Percentiles rank a stretch among this genome's conserved stretches.
Conservation (phyloP, 2,888 invertebrate species). For the Diaphora mendica region DNA sequence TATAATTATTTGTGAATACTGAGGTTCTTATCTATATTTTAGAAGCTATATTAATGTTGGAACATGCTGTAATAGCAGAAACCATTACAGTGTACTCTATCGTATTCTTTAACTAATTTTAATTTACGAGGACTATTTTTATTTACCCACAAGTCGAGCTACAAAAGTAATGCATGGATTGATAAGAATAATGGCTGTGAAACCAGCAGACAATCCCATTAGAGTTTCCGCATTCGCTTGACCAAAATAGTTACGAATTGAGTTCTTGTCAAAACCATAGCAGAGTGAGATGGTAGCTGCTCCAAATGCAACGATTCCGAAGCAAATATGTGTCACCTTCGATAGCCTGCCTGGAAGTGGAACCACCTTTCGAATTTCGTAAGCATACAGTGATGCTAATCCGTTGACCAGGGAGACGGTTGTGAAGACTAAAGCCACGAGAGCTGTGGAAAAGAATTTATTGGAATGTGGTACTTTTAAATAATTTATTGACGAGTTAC, state of each 20-base stretch:
- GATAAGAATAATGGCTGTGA: slow-evolving; percentile 17
- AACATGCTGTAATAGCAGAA: background rate
- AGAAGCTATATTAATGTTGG: background rate
- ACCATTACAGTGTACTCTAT: background rate
- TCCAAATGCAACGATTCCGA: slow-evolving; percentile 46
- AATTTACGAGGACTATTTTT: background rate
- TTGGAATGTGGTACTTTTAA: background rate
- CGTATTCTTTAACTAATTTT: background rate
- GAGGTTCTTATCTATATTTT: background rate
- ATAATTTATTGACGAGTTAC: background rate
- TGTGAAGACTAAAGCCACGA: slow-evolving; percentile 53
- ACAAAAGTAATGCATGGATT: slow-evolving; percentile 18
- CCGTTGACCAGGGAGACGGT: slow-evolving; percentile 47
- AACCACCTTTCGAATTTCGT: slow-evolving; percentile 37
- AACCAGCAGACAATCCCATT: slow-evolving; percentile 4
- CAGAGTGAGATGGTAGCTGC: slow-evolving; percentile 36
- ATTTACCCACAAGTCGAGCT: slow-evolving; percentile 7
- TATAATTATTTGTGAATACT: background rate
- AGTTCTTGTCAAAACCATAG: slow-evolving; percentile 7
- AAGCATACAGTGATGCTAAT: slow-evolving; percentile 48
- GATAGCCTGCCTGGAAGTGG: slow-evolving; percentile 41
- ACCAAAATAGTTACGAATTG: background rate
- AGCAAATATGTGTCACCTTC: slow-evolving; percentile 51
- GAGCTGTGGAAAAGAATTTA: slow-evolving; percentile 31
- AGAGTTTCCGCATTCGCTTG: background rate